Percentiles rank a stretch among this genome's conserved stretches.
These are phyloP conservation scores for Psittacula derbiana DNA, from an alignment of 2,797 vertebrate genomes.

Conservation along the genomic window DNA sequence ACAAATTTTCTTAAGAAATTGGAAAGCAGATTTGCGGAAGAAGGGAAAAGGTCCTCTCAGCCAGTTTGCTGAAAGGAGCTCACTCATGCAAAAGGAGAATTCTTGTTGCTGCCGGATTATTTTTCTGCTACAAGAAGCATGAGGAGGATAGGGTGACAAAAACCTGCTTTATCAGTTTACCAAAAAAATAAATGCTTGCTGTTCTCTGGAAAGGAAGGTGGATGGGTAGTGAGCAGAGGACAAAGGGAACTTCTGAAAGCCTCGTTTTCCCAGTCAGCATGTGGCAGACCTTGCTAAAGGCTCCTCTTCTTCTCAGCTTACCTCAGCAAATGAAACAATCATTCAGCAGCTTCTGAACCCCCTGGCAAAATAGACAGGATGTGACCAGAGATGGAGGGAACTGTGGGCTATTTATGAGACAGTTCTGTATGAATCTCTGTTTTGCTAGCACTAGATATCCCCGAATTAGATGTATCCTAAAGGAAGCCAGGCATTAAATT, in stretches of 20 bases:
- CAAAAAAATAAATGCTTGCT: background rate
- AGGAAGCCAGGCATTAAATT: background rate
- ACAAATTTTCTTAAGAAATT: background rate
- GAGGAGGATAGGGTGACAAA: background rate
- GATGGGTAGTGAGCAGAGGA: background rate
- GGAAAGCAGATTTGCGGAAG: background rate
- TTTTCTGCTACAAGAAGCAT: slow-evolving; percentile 30
- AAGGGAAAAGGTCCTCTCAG: background rate
- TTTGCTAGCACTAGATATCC: background rate
- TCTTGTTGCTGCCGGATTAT: background rate
- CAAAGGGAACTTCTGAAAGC: slow-evolving; percentile 27
- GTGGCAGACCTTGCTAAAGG: slow-evolving; percentile 36
- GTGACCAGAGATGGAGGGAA: background rate
- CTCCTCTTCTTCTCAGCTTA: slow-evolving; percentile 41
- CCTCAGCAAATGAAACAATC: slow-evolving; percentile 15
- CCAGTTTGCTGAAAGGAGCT: background rate
- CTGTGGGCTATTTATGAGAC: background rate
- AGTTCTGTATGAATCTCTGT: background rate
- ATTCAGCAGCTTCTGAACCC: background rate
- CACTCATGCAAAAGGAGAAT: background rate
- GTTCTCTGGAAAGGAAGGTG: background rate
- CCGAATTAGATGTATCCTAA: background rate
- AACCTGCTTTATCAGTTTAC: background rate
- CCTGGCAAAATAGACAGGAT: background rate
- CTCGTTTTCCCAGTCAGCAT: slow-evolving; percentile 48